A percentile compares a stretch with the other conserved stretches of the same genome.
Conservation (phyloP, 1,140 invertebrate genomes). For the Drosophila sucinea region DNA sequence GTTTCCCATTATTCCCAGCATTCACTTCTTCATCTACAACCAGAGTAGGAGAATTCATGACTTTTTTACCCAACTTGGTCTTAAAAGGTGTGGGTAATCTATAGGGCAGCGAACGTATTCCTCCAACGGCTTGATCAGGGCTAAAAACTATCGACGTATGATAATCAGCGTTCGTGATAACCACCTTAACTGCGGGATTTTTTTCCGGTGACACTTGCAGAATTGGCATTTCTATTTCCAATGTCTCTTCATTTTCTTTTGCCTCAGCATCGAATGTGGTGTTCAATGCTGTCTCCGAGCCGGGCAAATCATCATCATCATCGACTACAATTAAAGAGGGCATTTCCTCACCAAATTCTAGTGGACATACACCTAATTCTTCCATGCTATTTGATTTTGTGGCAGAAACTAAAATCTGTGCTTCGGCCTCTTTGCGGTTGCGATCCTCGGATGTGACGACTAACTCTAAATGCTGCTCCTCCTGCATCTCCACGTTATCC, state of each 20-base stretch:
- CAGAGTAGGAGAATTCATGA: neutral
- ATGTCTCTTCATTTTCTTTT: neutral
- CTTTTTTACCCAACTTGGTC: slow-evolving; percentile 17
- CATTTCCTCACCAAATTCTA: slow-evolving; percentile 44
- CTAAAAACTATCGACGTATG: slow-evolving; percentile 27
- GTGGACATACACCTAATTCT: slow-evolving; percentile 43
- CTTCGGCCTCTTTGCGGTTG: neutral
- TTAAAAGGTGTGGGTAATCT: slow-evolving; percentile 53
- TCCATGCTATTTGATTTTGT: slow-evolving; percentile 27
- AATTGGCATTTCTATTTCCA: slow-evolving; percentile 17
- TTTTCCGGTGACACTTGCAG: slow-evolving; percentile 25
- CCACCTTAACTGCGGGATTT: slow-evolving; percentile 29
- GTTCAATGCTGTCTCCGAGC: slow-evolving; percentile 25
- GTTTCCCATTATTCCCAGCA: neutral
- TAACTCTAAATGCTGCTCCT: too few species aligned
- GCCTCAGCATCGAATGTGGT: slow-evolving; percentile 49
- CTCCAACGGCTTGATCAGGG: neutral
- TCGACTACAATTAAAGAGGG: slow-evolving; percentile 42
- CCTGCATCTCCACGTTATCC: too few species aligned
- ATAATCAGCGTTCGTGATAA: slow-evolving; percentile 38
- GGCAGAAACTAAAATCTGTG: neutral
- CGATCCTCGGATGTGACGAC: too few species aligned
- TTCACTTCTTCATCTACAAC: neutral
- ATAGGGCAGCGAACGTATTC: slow-evolving; percentile 17
- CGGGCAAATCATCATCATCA: slow-evolving; percentile 35